Conservation (phyloP, 2,888 invertebrate genomes). For the Glyphotaelius pellucidus region DNA sequence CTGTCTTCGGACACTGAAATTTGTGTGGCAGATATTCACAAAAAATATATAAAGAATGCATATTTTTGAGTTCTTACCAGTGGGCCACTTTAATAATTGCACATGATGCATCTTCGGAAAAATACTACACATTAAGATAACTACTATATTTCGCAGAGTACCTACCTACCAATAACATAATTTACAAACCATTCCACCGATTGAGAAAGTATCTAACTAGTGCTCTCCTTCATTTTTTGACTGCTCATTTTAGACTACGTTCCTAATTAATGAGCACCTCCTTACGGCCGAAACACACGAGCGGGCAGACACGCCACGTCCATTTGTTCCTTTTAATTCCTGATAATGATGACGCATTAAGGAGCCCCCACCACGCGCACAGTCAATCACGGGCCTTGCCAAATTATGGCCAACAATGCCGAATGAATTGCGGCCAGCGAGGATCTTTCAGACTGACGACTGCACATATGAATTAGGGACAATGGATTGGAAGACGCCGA, state of each 20-base stretch:
- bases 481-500: conserved; percentile 49
- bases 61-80: neutral
- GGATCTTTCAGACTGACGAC: conserved; percentile 56
- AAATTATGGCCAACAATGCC: conserved; percentile 62
- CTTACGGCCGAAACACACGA: conserved; percentile 11
- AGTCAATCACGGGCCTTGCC: conserved; percentile 57
- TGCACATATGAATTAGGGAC: conserved; percentile 63
- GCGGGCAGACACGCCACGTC: conserved; percentile 21
- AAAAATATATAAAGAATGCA: too few relatives aligned
- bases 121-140: neutral
- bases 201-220: neutral
- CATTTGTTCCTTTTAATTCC: conserved; percentile 22
- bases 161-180: neutral
- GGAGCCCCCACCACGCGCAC: conserved; percentile 21
- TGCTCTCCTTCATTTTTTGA: neutral
- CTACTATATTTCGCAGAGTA: neutral
- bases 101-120: neutral
- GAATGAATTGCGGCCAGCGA: conserved; percentile 60
- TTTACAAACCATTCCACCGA: neutral
- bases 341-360: conserved; percentile 16
- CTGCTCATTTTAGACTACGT: neutral
- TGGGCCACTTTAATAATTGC: neutral
- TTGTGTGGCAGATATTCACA: too few relatives aligned
- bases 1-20: too few relatives aligned
- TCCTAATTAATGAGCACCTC: conserved; percentile 36